These are phyloP conservation scores for Macroglossus sobrinus DNA, from an alignment of 2,113 vertebrate species.

Conservation along the genomic window DNA sequence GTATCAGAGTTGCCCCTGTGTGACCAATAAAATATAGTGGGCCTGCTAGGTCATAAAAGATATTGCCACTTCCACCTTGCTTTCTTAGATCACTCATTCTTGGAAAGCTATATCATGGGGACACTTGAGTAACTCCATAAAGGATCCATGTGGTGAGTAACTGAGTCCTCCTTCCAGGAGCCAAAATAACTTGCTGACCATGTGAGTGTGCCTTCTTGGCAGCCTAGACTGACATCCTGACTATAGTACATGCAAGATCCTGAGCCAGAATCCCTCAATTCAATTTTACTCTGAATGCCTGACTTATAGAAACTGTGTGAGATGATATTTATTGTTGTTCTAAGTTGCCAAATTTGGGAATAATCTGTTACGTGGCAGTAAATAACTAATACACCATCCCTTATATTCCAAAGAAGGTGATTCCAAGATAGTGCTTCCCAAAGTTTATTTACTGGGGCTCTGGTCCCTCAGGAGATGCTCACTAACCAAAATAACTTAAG, in stretches of 20 bases:
- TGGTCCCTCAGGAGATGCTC: neutral
- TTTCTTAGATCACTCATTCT: neutral
- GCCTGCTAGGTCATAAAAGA: neutral
- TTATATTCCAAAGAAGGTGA: neutral
- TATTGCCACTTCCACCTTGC: neutral
- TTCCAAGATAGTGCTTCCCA: neutral
- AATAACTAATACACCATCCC: neutral
- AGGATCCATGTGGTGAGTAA: neutral
- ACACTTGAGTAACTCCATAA: neutral
- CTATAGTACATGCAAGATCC: neutral
- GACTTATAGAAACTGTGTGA: neutral
- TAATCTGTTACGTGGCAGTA: neutral
- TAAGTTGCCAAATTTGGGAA: neutral
- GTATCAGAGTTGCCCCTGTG: neutral
- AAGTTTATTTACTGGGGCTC: neutral
- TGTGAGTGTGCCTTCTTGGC: fast-evolving
- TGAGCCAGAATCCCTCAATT: neutral
- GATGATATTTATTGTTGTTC: neutral
- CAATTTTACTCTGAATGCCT: neutral
- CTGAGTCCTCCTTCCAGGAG: neutral
- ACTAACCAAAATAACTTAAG: neutral
- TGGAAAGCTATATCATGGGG: neutral
- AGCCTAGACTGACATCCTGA: neutral
- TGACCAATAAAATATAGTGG: neutral
- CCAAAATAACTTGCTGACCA: too few relatives aligned